Base-by-base conservation (phyloP, 2,797 vertebrate species). In the Spheniscus humboldti region DNA sequence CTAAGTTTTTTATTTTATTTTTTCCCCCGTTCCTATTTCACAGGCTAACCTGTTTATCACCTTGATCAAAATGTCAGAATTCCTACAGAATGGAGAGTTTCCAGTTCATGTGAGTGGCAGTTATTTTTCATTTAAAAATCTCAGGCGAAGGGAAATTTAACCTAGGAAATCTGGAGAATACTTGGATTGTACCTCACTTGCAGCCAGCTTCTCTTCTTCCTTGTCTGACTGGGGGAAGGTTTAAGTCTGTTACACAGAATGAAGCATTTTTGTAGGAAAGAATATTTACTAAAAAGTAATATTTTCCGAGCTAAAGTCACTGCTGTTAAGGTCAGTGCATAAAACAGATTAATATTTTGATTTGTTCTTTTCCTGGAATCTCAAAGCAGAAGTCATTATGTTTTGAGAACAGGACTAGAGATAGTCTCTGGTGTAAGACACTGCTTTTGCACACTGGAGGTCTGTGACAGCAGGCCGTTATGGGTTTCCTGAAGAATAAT, bases 401-500 rank as follows among this genome's bases (percentile, higher is more conserved):
- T 64, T 92, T 66, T 55, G 53, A 81, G 69, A 90, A 50, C 41
- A 84, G 57, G 59, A 88, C 18, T 43, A 84, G 27, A 47, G 76
- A 47, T 4, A 28, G 28, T 78, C 86, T 86, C 66, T 85, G 39
- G 69, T 55, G 74, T 64, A 85, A 92, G 86, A 50, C 31, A 62
- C 12, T 41, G 48, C 18, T 92, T 87, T 55, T 68, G 55, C 92
- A 91, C 53, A 4, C 55, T 59, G 71, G 43, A 82, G 24, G 47
- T 43, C 3, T 6, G 66, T 91, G 93, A 87, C 74, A 89, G 92
- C 55, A 76, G 63, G 13, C 50, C 66, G 47, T 59, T 91, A 69
- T 3, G 43, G 30, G 15, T 79, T 96, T 94, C 63, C 47, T 82
- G 56, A 89, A 93, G 88, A 96, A 69, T 91, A 89, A 92, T 95